Evolutionary conservation across 2,797 vertebrate species (phyloP).

Genomic region (Mormyrus proboscirostris): DNA sequence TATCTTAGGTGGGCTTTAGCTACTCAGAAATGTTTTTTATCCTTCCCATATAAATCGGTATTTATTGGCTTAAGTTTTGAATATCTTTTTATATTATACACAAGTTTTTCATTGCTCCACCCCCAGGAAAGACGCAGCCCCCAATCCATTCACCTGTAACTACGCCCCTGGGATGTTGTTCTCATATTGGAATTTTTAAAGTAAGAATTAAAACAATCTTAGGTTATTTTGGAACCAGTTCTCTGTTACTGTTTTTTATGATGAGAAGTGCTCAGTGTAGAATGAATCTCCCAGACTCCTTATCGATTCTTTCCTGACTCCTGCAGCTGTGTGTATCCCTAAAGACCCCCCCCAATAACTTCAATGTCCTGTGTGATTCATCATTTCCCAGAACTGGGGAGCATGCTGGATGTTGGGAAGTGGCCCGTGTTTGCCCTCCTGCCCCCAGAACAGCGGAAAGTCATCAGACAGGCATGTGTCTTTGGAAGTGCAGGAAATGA

Average conservation of each 20-base stretch:
- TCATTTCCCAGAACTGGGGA: constrained; percentile 47
- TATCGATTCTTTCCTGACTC: not conserved
- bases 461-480: constrained; percentile 90
- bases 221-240: not conserved
- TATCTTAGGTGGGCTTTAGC: not conserved
- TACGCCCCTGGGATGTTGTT: not conserved
- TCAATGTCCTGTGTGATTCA: not conserved
- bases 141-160: not conserved
- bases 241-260: not conserved
- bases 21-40: not conserved
- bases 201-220: not conserved
- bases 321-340: not conserved
- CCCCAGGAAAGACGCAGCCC: not conserved
- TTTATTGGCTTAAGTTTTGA: not conserved
- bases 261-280: not conserved
- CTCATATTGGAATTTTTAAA: not conserved
- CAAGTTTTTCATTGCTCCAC: not conserved
- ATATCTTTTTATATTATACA: not conserved
- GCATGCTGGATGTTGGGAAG: constrained; percentile 97
- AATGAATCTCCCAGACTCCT: not conserved
- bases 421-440: constrained; percentile 98
- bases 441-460: constrained; percentile 81
- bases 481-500: constrained; percentile 93
- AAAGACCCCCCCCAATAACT: not conserved
- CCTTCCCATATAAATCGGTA: not conserved